phyloP scores from a whole-genome alignment of 2,797 vertebrate species.

The Mormyrops attenuatus region DNA sequence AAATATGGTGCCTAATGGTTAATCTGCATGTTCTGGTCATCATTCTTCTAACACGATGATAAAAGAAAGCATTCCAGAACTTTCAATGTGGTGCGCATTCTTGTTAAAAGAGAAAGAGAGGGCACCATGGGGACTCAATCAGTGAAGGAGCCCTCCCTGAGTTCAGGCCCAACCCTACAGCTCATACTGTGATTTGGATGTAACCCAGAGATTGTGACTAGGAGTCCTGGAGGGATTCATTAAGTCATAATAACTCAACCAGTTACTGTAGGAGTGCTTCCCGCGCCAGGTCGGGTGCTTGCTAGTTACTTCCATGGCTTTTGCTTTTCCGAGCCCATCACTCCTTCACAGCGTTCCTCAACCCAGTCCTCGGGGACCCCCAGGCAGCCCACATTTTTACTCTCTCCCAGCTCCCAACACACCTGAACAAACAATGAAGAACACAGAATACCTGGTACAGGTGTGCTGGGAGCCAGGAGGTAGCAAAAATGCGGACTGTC shows the following conservation, averaged over 20 bases:
- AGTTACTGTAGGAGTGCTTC: neutral
- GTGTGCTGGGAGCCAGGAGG: neutral
- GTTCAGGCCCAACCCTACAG: neutral
- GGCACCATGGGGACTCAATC: neutral
- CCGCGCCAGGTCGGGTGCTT: neutral
- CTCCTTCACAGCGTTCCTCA: neutral
- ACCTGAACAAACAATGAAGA: neutral
- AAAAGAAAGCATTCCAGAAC: neutral
- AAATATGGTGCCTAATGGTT: neutral
- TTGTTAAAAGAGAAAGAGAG: neutral
- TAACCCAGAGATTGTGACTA: neutral
- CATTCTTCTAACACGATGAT: neutral
- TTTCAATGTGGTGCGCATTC: neutral
- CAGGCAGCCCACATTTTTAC: neutral
- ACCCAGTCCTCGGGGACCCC: neutral
- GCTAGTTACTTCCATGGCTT: neutral
- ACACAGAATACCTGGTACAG: neutral
- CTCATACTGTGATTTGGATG: neutral
- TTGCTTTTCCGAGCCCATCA: neutral
- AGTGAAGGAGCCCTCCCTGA: neutral
- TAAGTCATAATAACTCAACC: neutral
- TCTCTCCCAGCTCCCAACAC: neutral
- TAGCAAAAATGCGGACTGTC: neutral
- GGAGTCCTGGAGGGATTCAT: constrained; percentile 6
- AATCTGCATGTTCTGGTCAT: neutral